Evolutionary conservation across 2,797 vertebrate species (phyloP).

Genomic region (Arremon brunneinucha): DNA sequence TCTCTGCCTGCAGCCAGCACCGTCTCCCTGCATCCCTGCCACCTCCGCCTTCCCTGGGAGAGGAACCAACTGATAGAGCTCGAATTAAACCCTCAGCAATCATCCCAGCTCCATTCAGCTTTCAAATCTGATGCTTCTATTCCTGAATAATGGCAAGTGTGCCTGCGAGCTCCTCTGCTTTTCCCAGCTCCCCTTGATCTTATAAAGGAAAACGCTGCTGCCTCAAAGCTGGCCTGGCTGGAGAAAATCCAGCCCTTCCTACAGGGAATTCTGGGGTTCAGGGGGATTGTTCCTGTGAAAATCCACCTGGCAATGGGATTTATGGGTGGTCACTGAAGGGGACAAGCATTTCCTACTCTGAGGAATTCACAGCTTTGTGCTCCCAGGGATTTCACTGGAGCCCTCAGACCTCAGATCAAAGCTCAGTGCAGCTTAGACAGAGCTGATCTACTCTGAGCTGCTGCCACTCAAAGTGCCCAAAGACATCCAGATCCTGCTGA

Average conservation of each 20-base stretch:
- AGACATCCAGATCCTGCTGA: accelerated
- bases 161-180: background rate
- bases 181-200: background rate
- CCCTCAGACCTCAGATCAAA: background rate
- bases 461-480: background rate
- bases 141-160: background rate
- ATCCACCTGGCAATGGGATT: background rate
- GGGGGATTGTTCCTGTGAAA: background rate
- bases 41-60: background rate
- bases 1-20: background rate
- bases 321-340: background rate
- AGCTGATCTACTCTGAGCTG: background rate
- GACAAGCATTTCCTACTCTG: background rate
- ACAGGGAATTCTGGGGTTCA: background rate
- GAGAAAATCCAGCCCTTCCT: background rate
- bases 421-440: background rate
- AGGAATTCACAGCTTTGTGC: background rate
- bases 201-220: background rate
- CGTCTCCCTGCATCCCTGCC: background rate
- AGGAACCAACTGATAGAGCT: background rate
- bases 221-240: background rate
- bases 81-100: slow-evolving; percentile 35
- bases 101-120: background rate
- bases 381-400: background rate
- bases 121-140: slow-evolving; percentile 28